Evolutionary conservation across 2,113 vertebrate species (phyloP).

Genomic region (Xyliphius kryptos): DNA sequence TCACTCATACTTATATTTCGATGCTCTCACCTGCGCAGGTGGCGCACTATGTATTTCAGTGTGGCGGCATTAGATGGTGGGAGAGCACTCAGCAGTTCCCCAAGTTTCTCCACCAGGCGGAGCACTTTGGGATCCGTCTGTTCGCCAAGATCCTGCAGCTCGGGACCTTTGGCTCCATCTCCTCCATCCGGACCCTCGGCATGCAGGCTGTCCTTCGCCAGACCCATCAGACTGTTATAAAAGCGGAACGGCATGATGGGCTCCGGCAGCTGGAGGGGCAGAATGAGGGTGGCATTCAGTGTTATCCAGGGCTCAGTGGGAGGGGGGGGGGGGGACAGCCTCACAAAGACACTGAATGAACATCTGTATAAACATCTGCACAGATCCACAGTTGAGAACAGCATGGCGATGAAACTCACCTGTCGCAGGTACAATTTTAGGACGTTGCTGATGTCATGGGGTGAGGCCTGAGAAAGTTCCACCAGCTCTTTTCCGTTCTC

Average conservation of each 20-base stretch:
- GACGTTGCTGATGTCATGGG: slow-evolving; percentile 93
- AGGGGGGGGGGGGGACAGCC: no score
- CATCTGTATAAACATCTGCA: no score
- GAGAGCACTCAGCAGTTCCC: slow-evolving; percentile 73
- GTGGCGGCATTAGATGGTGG: slow-evolving; percentile 73
- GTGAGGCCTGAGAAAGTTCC: slow-evolving; percentile 86
- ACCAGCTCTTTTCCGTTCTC: slow-evolving; percentile 92
- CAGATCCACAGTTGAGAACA: neutral
- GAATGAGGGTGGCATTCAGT: neutral
- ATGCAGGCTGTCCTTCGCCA: slow-evolving; percentile 88
- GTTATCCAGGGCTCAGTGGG: no score
- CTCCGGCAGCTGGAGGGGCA: slow-evolving; percentile 76
- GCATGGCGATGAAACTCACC: slow-evolving; percentile 59
- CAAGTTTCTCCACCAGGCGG: slow-evolving; percentile 69
- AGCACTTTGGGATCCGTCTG: slow-evolving; percentile 62
- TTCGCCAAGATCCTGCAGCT: slow-evolving; percentile 62
- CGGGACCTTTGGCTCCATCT: slow-evolving; percentile 49
- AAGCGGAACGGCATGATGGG: slow-evolving; percentile 83
- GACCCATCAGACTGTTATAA: slow-evolving; percentile 85
- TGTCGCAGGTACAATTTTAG: slow-evolving; percentile 94
- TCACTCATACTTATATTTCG: neutral
- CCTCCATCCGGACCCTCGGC: slow-evolving; percentile 46
- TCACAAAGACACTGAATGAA: no score
- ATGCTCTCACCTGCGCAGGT: slow-evolving; percentile 75
- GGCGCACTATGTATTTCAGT: slow-evolving; percentile 74